These are phyloP conservation scores for Chloroceryle aenea DNA, from an alignment of 2,113 vertebrate genomes.

Conservation along the genomic window DNA sequence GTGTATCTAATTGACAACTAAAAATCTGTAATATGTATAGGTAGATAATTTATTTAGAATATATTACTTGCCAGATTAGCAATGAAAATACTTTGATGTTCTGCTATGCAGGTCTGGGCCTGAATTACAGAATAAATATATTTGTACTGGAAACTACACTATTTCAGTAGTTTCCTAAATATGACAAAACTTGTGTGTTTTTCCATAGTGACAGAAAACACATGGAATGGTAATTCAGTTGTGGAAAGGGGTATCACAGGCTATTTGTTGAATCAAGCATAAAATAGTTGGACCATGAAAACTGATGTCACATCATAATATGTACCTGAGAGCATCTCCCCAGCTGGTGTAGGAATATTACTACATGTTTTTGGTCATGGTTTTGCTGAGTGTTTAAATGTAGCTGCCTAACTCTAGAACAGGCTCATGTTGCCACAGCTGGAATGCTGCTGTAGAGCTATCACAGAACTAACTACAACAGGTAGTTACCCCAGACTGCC, in stretches of 20 bases:
- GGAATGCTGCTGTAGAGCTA: neutral
- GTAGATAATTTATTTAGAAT: constrained; percentile 39
- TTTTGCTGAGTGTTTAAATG: neutral
- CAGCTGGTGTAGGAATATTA: neutral
- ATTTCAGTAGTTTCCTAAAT: neutral
- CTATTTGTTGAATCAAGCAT: neutral
- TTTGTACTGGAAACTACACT: neutral
- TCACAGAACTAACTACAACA: neutral
- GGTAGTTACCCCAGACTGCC: neutral
- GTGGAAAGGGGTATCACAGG: neutral
- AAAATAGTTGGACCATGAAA: neutral
- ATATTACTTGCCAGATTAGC: constrained; percentile 9
- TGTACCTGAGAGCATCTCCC: neutral
- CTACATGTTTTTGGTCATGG: neutral
- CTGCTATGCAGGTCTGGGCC: neutral
- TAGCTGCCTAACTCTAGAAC: neutral
- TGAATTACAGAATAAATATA: neutral
- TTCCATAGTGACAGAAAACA: neutral
- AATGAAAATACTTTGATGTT: neutral
- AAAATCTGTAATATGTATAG: constrained; percentile 27
- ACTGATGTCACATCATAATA: neutral
- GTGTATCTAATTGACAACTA: constrained; percentile 58
- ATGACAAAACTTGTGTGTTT: neutral
- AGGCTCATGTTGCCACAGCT: neutral
- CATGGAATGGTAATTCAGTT: neutral